A percentile compares a stretch with the other conserved stretches of the same genome.
Evolutionary conservation across 2,888 invertebrate species (phyloP).

Genomic region (Lobophora halterata): DNA sequence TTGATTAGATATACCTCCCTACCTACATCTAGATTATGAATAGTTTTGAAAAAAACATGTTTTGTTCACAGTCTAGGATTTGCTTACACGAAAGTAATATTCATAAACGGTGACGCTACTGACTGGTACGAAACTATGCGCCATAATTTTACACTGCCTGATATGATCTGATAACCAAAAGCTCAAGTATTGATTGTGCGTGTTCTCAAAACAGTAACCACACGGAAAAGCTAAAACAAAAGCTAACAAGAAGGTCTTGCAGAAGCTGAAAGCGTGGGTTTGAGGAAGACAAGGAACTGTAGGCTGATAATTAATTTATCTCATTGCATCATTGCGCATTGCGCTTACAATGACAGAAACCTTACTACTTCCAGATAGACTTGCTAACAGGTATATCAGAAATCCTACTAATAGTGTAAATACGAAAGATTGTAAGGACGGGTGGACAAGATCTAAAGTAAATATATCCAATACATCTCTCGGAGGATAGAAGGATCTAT

Average conservation of each 20-base stretch:
- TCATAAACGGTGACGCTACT: constrained; percentile 56
- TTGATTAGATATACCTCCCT: too few species aligned
- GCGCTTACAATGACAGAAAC: constrained; percentile 25
- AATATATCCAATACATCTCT: too few species aligned
- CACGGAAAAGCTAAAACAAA: constrained; percentile 35
- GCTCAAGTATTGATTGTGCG: constrained; percentile 53
- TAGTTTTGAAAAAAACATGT: constrained; percentile 22
- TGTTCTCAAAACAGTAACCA: constrained; percentile 35
- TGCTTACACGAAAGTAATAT: constrained; percentile 47
- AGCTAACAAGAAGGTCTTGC: constrained; percentile 28
- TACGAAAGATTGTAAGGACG: too few species aligned
- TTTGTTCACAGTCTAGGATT: constrained; percentile 22
- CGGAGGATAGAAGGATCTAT: too few species aligned
- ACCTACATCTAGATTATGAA: too few species aligned
- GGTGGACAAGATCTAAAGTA: too few species aligned
- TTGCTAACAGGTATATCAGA: too few species aligned
- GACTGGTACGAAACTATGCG: constrained; percentile 56
- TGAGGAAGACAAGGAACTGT: constrained; percentile 37
- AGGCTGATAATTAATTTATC: constrained; percentile 40
- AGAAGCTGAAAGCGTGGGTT: constrained; percentile 37
- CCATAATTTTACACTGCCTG: constrained; percentile 59
- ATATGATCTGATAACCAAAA: constrained; percentile 59
- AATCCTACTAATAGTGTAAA: too few species aligned
- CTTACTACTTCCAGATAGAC: constrained; percentile 18
- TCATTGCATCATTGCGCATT: constrained; percentile 25